These are phyloP conservation scores for Poeciliopsis turrubarensis DNA, from an alignment of 2,113 vertebrate species.

Conservation along the genomic window DNA sequence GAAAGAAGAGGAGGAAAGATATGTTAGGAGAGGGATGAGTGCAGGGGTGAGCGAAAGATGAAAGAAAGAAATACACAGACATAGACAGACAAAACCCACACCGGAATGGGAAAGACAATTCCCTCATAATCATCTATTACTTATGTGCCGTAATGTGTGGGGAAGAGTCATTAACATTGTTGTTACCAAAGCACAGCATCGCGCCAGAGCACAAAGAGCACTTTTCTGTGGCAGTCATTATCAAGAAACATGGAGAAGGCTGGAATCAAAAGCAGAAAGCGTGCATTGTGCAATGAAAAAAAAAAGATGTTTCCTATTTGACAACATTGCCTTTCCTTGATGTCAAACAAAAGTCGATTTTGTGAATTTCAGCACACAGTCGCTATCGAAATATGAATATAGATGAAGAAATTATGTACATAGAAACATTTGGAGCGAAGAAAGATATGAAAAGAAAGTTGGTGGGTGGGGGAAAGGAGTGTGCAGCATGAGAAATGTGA, in stretches of 20 bases:
- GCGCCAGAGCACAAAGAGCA: slow-evolving; percentile 54
- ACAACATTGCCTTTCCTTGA: slow-evolving; percentile 27
- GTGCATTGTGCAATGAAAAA: slow-evolving; percentile 31
- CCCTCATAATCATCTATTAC: slow-evolving; percentile 51
- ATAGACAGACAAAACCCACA: slow-evolving; percentile 48
- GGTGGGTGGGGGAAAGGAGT: slow-evolving; percentile 10
- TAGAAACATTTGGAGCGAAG: slow-evolving; percentile 8
- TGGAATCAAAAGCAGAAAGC: slow-evolving; percentile 25
- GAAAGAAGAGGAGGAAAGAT: slow-evolving; percentile 19
- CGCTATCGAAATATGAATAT: slow-evolving; percentile 5
- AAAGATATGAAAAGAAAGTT: slow-evolving; percentile 1
- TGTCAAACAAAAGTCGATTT: slow-evolving; percentile 25
- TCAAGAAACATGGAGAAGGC: slow-evolving; percentile 38
- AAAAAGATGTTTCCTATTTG: slow-evolving; percentile 20
- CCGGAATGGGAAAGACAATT: slow-evolving; percentile 34
- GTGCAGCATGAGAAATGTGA: slow-evolving; percentile 19
- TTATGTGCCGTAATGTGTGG: slow-evolving; percentile 48
- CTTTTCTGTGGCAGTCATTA: slow-evolving; percentile 49
- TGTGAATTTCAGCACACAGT: not conserved
- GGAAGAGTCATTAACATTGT: slow-evolving; percentile 53
- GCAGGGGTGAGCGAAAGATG: slow-evolving; percentile 26
- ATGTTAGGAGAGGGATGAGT: slow-evolving; percentile 14
- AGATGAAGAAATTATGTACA: slow-evolving; percentile 33
- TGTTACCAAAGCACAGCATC: slow-evolving; percentile 46
- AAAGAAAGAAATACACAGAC: slow-evolving; percentile 52